Conservation (phyloP, 2,888 invertebrate genomes). For the Azorinus chamasolen region DNA sequence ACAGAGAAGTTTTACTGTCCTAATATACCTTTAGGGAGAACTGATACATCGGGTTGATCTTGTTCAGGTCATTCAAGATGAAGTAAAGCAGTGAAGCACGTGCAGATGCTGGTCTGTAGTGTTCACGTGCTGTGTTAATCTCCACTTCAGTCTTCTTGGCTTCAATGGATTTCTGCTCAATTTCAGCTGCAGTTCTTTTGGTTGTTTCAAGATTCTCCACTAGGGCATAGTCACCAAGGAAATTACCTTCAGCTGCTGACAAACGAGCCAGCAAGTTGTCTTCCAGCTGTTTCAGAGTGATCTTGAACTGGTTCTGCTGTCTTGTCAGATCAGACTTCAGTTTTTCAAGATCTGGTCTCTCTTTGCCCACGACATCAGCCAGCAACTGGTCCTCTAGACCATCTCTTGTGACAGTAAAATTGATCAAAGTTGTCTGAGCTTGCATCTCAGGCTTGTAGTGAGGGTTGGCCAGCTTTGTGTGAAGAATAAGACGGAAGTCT, state of each 20-base stretch:
- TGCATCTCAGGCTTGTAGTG: slow-evolving; percentile 99
- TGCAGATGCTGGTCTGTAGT: slow-evolving; percentile 96
- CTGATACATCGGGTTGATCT: slow-evolving; percentile 98
- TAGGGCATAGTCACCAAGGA: slow-evolving; percentile 96
- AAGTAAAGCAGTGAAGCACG: slow-evolving; percentile 97
- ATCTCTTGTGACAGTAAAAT: slow-evolving; percentile 98
- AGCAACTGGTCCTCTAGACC: slow-evolving; percentile 98
- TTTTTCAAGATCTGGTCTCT: slow-evolving; percentile 97
- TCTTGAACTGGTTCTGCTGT: slow-evolving; percentile 98
- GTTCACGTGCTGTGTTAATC: slow-evolving; percentile 97
- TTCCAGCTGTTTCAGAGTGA: slow-evolving; percentile 96
- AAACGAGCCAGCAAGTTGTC: slow-evolving; percentile 96
- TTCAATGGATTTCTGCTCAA: slow-evolving; percentile 95
- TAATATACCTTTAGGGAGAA: slow-evolving; percentile 95
- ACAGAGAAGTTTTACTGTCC: no score
- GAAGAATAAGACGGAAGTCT: slow-evolving; percentile 94
- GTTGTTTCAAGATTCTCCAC: slow-evolving; percentile 99
- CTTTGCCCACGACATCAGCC: slow-evolving; percentile 99
- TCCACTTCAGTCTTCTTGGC: slow-evolving; percentile 96
- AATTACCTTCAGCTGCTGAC: slow-evolving; percentile 97
- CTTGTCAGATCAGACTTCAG: slow-evolving; percentile 97
- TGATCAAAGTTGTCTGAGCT: slow-evolving; percentile 98
- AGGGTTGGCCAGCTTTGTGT: slow-evolving; percentile 98
- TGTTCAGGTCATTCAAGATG: slow-evolving; percentile 97
- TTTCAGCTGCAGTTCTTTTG: slow-evolving; percentile 97